Base-by-base conservation (phyloP, 2,797 vertebrate genomes). In the Acestrorhynchus altus region DNA sequence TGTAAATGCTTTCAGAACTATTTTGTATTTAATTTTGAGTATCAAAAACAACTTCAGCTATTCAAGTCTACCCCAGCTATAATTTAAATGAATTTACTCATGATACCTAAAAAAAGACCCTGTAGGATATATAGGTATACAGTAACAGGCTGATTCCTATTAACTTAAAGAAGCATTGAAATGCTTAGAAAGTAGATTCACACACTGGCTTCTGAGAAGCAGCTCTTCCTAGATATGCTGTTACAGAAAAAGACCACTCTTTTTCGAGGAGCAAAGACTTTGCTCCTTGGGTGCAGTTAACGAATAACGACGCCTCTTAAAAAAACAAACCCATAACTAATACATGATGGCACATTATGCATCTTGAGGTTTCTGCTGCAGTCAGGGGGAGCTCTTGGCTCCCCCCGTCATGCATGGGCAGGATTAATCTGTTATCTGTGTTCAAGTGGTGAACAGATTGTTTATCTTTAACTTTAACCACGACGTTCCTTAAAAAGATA, bases 251-350 rank as follows among this genome's bases (percentile, higher is more conserved):
- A 68, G 39, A 65, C 39, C 61, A 72, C 8, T 16, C 20, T 73
- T 78, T 79, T 60, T 52, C 63, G 20, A 20, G 44, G 74, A 79
- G 35, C 44, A 69, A 52, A 69, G 71, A 74, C 26, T 13, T 12
- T 69, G 57, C 26, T 61, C 24, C 72, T 24, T 16, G 26, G 35
- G 13, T 8, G 28, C 46, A n/a, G 72, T 79, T 79, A 79, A 79
- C 69, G 72, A 70, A 74, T 79, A 79, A 79, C 78, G 63, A 46
- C 70, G 40, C 42, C 35, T 35, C 49, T 39, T 46, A 65, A 26
- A 72, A 69, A 40, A 52, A 56, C 51, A 78, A 72, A 51, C 16
- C 35, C 20, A 44, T 51, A 42, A 60, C 31, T 31, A 20, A 61
- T 28, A 54, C 46, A 74, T 52, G 66, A 42, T 28, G 60, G 13